These are phyloP conservation scores for Remorina albescens DNA, from an alignment of 2,797 vertebrate species.

Conservation along the genomic window DNA sequence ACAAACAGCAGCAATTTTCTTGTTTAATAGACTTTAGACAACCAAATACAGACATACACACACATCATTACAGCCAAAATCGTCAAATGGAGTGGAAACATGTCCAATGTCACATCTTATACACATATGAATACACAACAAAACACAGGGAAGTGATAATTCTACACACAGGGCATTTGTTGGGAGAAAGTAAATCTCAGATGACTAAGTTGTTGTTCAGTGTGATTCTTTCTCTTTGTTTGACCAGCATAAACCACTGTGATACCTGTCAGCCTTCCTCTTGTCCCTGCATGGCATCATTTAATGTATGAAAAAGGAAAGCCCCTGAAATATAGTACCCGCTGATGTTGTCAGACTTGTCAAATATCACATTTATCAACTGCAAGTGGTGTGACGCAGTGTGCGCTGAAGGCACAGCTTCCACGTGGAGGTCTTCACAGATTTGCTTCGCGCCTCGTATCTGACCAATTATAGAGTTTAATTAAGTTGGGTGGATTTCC, in stretches of 20 bases:
- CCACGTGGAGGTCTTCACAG: neutral
- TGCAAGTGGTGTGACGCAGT: neutral
- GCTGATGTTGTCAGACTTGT: neutral
- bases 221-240: neutral
- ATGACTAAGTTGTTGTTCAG: neutral
- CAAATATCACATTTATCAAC: neutral
- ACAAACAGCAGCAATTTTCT: constrained; percentile 52
- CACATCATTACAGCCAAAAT: constrained; percentile 20
- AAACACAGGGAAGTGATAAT: neutral
- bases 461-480: neutral
- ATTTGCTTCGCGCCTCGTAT: neutral
- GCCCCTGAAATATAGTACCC: neutral
- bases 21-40: constrained; percentile 48
- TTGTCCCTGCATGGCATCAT: neutral
- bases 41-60: constrained; percentile 26
- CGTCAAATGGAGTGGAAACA: neutral
- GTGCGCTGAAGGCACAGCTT: neutral
- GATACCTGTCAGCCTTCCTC: neutral
- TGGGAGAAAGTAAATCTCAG: neutral
- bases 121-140: neutral
- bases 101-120: neutral
- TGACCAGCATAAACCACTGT: neutral
- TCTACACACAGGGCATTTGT: neutral
- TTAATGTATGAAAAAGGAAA: neutral
- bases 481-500: no score